Base-by-base conservation (phyloP, 2,113 vertebrate species). In the Leiothrix lutea region DNA sequence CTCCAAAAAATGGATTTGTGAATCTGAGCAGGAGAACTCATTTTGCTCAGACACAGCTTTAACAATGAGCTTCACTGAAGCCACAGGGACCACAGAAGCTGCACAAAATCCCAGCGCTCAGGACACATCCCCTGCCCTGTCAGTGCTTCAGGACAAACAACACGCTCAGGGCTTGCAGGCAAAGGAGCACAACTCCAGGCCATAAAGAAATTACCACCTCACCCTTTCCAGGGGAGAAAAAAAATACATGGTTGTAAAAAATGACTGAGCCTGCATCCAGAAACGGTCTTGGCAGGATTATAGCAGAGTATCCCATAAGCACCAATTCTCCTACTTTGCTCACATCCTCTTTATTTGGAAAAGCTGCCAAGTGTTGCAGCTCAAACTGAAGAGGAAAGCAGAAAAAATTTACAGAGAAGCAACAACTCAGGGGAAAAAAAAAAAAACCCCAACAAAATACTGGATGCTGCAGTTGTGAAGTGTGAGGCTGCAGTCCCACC, bases 261-360 rank as follows among this genome's bases (percentile, higher is more conserved):
- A 40, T 33, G 1, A 8, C 9, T 35, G 75, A 75, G 38, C 22
- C 28, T 12, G 14, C 36, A 26, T 1, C 20, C 38, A 71, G 64
- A 65, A 80, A 35, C 12, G 25, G 29, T 21, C 42, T n/a, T 29
- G 44, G 54, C 47, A 71, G 11, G 79, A 44, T 53, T 29, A 19
- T 0, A 38, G 54, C 36, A 19, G 24, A 5, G 0, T 0, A 15
- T 8, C 57, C 36, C 6, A 26, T 1, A 24, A 60, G 33, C 44
- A 66, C 77, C 44, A 24, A 6, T 9, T n/a, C 31, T 60, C 67
- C 50, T 19, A 1, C 67, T 54, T 6, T 35, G 23, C 16, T 44
- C 19, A 35, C 3, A 14, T 29, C 66, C 33, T 25, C 53, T 54
- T 80, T 1, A 50, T 13, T 33, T 40, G 72, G 51, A 67, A 25